A percentile compares a stretch with the other conserved stretches of the same genome.
phyloP scores from a whole-genome alignment of 2,113 vertebrate species.

The Catharus minimus region DNA sequence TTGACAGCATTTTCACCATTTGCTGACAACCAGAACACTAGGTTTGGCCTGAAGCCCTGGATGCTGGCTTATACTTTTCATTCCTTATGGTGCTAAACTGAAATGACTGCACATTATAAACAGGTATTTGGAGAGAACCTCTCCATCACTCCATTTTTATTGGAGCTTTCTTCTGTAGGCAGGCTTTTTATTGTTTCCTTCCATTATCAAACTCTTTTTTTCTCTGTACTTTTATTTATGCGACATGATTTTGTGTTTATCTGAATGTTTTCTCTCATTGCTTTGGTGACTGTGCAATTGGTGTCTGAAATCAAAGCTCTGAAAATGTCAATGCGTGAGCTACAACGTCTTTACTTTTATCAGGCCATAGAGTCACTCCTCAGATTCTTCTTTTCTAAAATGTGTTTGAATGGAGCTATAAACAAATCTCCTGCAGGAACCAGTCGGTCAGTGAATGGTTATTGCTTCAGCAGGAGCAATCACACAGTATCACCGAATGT shows the following conservation, averaged over 20 bases:
- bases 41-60: background rate
- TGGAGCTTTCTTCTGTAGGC: background rate
- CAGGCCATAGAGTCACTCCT: background rate
- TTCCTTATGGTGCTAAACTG: background rate
- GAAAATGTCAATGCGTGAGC: constrained; percentile 7
- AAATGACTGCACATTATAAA: background rate
- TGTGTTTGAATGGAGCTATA: background rate
- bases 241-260: background rate
- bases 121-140: background rate
- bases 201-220: background rate
- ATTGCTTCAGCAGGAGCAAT: constrained; percentile 28
- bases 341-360: background rate
- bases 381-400: background rate
- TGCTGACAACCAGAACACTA: background rate
- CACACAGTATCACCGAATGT: constrained; percentile 1
- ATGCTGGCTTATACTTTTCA: background rate
- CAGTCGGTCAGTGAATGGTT: background rate
- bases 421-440: background rate
- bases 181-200: background rate
- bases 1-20: background rate
- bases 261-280: background rate
- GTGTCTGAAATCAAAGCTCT: constrained; percentile 18
- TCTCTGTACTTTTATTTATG: background rate
- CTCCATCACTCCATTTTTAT: background rate
- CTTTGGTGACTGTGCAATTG: background rate